Evolutionary conservation across 2,797 vertebrate species (phyloP).

Genomic region (Urosaurus nigricauda): DNA sequence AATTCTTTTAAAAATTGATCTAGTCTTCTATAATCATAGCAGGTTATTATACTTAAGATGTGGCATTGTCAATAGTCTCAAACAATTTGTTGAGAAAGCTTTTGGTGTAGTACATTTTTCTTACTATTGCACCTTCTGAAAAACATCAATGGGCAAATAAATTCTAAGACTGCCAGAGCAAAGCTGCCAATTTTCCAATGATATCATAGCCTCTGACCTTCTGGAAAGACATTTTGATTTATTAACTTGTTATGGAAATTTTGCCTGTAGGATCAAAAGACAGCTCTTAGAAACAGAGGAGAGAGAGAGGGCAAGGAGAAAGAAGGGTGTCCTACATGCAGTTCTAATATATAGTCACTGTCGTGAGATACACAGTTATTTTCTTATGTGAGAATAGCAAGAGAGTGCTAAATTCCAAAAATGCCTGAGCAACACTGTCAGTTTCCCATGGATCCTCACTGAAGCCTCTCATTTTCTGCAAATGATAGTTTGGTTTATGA

Average conservation of each 20-base stretch:
- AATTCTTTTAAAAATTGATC: conserved; percentile 51
- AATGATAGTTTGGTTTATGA: not conserved
- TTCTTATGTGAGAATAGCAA: not conserved
- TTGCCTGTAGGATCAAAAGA: not conserved
- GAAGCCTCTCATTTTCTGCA: not conserved
- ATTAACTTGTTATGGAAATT: not conserved
- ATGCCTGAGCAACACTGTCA: not conserved
- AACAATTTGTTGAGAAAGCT: not conserved
- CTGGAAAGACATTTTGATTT: not conserved
- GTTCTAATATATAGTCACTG: too few species aligned
- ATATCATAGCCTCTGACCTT: not conserved
- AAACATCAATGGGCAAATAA: not conserved
- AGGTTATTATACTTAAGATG: not conserved
- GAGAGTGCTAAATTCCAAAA: not conserved
- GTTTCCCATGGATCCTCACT: not conserved
- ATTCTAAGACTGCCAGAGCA: not conserved
- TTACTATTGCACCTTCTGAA: not conserved
- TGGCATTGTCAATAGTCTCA: not conserved
- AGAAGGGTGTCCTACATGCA: too few species aligned
- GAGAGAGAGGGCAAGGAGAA: too few species aligned
- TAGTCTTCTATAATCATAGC: conserved; percentile 29
- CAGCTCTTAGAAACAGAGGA: not conserved
- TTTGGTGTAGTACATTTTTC: not conserved
- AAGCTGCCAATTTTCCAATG: too few species aligned
- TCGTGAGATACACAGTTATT: too few species aligned